Conservation (phyloP, 92 coral and sea anemone genomes). For the Virgularia gustaviana region DNA sequence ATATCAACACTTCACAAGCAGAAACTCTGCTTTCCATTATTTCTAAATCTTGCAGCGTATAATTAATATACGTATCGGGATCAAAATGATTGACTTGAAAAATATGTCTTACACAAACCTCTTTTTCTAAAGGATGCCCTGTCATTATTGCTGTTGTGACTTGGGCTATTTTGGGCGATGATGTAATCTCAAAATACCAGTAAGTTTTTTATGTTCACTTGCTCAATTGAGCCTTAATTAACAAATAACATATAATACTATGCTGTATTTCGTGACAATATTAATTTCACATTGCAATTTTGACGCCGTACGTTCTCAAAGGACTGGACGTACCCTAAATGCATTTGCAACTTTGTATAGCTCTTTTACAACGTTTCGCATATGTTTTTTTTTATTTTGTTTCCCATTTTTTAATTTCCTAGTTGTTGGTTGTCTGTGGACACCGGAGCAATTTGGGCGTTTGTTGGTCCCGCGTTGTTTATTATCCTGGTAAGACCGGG, state of each 20-base stretch:
- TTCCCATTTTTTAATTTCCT: neutral
- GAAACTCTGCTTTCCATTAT: too few relatives aligned
- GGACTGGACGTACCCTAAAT: too few relatives aligned
- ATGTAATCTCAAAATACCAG: slow-evolving; percentile 50
- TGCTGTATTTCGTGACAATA: too few relatives aligned
- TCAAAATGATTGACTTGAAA: too few relatives aligned
- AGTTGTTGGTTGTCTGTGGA: slow-evolving; percentile 34
- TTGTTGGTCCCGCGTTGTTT: slow-evolving; percentile 26
- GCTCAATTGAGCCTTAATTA: too few relatives aligned
- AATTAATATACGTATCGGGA: too few relatives aligned
- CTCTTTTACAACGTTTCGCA: neutral
- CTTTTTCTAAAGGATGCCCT: slow-evolving; percentile 44
- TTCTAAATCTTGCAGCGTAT: too few relatives aligned
- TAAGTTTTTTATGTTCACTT: slow-evolving; percentile 29
- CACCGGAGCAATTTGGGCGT: slow-evolving; percentile 33
- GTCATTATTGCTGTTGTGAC: slow-evolving; percentile 37
- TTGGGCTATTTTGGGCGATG: slow-evolving; percentile 49
- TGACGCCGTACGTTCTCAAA: too few relatives aligned
- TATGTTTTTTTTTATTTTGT: neutral
- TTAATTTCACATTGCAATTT: too few relatives aligned
- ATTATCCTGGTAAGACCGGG: slow-evolving; percentile 32
- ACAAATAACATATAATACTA: too few relatives aligned
- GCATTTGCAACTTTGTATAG: neutral
- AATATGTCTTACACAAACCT: too few relatives aligned
- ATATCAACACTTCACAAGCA: too few relatives aligned